Conservation (phyloP, 2,797 vertebrate genomes). For the Pygocentrus nattereri region DNA sequence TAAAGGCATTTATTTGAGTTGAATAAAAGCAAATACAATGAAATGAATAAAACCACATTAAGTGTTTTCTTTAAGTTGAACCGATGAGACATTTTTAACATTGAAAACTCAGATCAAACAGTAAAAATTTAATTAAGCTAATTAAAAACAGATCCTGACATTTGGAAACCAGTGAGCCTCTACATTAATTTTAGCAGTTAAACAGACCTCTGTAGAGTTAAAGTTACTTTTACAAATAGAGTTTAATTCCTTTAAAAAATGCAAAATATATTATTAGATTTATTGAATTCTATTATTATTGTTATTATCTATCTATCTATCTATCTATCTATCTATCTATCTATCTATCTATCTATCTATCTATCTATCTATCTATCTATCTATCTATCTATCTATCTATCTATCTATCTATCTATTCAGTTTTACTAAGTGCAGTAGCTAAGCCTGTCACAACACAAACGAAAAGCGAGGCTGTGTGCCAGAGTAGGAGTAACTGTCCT, state of each 20-base stretch:
- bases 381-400: neutral
- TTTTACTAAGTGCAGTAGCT: neutral
- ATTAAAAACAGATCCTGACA: too few relatives aligned
- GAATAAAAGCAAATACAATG: neutral
- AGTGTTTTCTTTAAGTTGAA: neutral
- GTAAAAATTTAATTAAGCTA: too few relatives aligned
- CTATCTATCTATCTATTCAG: neutral
- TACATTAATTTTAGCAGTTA: too few relatives aligned
- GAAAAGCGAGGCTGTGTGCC: neutral
- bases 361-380: too few relatives aligned
- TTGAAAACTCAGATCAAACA: too few relatives aligned
- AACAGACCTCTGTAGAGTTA: neutral
- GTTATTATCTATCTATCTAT: too few relatives aligned
- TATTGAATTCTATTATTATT: too few relatives aligned
- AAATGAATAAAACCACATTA: neutral
- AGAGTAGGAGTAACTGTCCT: neutral
- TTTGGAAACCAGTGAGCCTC: too few relatives aligned
- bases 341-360: neutral
- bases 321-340: neutral
- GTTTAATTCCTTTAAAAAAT: too few relatives aligned
- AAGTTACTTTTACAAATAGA: too few relatives aligned
- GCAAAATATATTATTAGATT: too few relatives aligned
- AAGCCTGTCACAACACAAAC: neutral
- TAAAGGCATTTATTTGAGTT: neutral
- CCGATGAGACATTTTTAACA: too few relatives aligned